Base-by-base conservation (phyloP, 2,113 vertebrate species). In the Strix uralensis region DNA sequence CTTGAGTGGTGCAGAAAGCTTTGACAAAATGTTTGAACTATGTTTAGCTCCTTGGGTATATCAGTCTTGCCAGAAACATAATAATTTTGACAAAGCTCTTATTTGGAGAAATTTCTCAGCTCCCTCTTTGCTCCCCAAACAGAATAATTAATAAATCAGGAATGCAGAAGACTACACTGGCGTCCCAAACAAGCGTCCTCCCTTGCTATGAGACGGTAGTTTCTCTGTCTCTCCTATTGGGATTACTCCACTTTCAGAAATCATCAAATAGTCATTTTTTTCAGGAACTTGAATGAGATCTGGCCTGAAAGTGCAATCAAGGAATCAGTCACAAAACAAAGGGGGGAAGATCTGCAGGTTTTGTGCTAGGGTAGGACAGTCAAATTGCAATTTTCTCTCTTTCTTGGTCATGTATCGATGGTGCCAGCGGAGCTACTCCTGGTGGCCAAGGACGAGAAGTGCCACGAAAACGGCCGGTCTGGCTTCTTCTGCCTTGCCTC, bases 91-190 rank as follows among this genome's bases (percentile, higher is more conserved):
- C 71, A 78, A 84, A 91, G 30, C 34, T 94, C 65, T 74, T 74
- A 7, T 46, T 25, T 84, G 52, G 65, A 89, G 65, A 79, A 81
- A 63, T 81, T 77, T 84, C 58, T 86, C 34, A 54, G 49, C 49
- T 93, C 51, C 51, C 42, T 85, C 42, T 82, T 67, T 88, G 16
- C 65, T 88, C 47, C 81, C 65, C 55, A 83, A 14, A 88, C 18
- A 86, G 90, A 95, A 90, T 62, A 89, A 91, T 84, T 74, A 70
- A 87, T 89, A 81, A 95, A 58, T 8, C 73, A 92, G 86, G 72
- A 87, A 47, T 17, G 67, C 0, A 0, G 73, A 67, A 40, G 55
- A 6, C 23, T 30, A 13, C 66, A 16, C 57, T 47, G 81, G 52
- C 89, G 87, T 81, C 61, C 70, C 70, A 38, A 72, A 36, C 63